Conservation (phyloP, 2,797 vertebrate species). For the Sebastes steindachneri region DNA sequence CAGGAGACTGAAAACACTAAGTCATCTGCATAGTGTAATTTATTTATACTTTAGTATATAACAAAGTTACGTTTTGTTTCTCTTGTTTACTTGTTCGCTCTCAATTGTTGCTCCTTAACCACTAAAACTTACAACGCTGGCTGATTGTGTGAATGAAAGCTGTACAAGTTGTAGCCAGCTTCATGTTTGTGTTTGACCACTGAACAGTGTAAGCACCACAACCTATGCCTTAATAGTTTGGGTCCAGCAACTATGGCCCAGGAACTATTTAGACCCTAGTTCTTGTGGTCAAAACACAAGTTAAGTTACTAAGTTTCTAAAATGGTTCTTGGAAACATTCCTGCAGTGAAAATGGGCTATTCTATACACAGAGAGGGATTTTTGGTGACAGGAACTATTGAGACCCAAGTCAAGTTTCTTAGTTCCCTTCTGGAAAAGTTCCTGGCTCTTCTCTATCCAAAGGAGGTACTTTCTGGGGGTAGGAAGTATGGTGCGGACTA, state of each 20-base stretch:
- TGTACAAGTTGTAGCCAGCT: too few species aligned
- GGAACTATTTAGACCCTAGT: neutral
- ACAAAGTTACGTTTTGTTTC: neutral
- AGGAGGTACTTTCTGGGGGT: neutral
- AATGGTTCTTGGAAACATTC: neutral
- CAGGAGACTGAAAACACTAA: too few species aligned
- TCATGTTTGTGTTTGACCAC: too few species aligned
- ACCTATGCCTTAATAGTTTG: neutral
- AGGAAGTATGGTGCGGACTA: too few species aligned
- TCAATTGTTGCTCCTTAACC: neutral
- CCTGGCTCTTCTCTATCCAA: neutral
- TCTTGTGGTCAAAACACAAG: neutral
- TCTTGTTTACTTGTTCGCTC: neutral
- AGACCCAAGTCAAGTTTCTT: neutral
- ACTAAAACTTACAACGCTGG: neutral
- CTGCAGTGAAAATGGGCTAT: neutral
- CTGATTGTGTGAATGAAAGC: too few species aligned
- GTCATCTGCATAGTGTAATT: neutral
- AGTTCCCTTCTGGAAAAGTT: neutral
- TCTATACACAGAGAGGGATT: neutral
- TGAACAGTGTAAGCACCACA: neutral
- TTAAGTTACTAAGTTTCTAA: neutral
- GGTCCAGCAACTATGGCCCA: neutral
- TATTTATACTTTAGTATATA: neutral
- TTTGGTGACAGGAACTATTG: neutral